A percentile compares a stretch with the other conserved stretches of the same genome.
Evolutionary conservation across 2,113 vertebrate species (phyloP).

Genomic region (Sisor rabdophorus): DNA sequence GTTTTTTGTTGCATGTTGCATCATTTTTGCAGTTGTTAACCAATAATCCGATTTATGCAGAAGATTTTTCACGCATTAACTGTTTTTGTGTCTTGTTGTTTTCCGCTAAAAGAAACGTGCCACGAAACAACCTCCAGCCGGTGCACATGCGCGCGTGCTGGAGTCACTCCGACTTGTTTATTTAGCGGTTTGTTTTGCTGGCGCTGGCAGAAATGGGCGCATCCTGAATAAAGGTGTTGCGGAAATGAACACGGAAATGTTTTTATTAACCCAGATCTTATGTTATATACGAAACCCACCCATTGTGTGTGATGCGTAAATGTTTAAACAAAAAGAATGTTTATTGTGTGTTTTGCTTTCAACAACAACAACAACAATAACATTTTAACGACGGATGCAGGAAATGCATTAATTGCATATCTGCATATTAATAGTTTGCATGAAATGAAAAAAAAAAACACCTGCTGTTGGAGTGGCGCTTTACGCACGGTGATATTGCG

Average conservation of each 20-base stretch:
- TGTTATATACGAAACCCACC: too few species aligned
- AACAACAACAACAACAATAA: neutral
- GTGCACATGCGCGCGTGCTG: neutral
- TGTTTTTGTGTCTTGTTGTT: neutral
- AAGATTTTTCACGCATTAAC: neutral
- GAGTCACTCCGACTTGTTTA: slow-evolving; percentile 42
- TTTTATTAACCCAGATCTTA: neutral
- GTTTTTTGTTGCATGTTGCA: neutral
- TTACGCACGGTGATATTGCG: neutral
- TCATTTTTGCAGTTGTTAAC: neutral
- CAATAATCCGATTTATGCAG: neutral
- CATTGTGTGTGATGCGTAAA: neutral
- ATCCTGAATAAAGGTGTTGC: neutral
- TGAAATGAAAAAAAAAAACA: neutral
- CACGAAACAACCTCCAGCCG: neutral
- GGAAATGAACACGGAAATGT: too few species aligned
- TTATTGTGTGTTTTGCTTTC: too few species aligned
- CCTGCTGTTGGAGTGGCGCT: neutral
- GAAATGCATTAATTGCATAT: neutral
- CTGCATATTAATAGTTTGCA: neutral
- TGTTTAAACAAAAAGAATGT: neutral
- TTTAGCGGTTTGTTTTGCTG: slow-evolving; percentile 16
- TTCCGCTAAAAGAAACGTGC: neutral
- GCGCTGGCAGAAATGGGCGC: slow-evolving; percentile 38
- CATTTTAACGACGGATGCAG: neutral